phyloP scores from a whole-genome alignment of 2,888 invertebrate species.

The Oscheius sp. region DNA sequence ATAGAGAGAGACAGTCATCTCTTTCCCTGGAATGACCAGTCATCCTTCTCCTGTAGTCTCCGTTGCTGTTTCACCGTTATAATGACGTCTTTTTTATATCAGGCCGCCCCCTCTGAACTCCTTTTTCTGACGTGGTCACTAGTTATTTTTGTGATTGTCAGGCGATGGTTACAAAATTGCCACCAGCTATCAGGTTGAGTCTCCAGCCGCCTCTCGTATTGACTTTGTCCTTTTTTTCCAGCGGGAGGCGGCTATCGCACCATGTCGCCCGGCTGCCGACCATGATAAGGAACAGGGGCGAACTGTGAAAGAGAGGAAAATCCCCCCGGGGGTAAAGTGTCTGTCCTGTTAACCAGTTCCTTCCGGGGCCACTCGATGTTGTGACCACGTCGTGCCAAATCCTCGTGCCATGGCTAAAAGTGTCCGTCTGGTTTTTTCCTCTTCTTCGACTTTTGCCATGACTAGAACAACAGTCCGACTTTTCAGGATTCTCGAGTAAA shows the following conservation, averaged over 20 bases:
- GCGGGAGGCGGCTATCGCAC: constrained; percentile 1
- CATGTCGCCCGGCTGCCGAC: not conserved
- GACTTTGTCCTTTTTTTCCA: constrained; percentile 13
- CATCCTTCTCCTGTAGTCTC: no score
- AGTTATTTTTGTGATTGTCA: not conserved
- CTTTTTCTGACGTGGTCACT: no score
- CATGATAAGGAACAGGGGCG: constrained; percentile 6
- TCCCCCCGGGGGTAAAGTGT: no score
- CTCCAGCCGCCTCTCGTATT: not conserved
- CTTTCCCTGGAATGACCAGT: no score
- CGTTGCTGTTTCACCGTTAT: no score
- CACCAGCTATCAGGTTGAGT: no score
- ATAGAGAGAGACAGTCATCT: no score
- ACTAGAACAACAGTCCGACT: constrained; percentile 15
- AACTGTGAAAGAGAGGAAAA: not conserved
- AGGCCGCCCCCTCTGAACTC: not conserved
- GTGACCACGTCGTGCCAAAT: not conserved
- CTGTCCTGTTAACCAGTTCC: constrained; percentile 18
- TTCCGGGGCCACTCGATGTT: constrained; percentile 27
- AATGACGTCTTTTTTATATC: no score
- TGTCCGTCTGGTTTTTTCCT: constrained; percentile 24
- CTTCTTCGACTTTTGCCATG: constrained; percentile 32
- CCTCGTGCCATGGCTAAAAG: constrained; percentile 22
- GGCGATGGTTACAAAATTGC: not conserved
- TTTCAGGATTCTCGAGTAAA: not conserved